Percentiles rank a stretch among this genome's conserved stretches.
Evolutionary conservation across 2,113 vertebrate genomes (phyloP).

Genomic region (Nanorana parkeri): DNA sequence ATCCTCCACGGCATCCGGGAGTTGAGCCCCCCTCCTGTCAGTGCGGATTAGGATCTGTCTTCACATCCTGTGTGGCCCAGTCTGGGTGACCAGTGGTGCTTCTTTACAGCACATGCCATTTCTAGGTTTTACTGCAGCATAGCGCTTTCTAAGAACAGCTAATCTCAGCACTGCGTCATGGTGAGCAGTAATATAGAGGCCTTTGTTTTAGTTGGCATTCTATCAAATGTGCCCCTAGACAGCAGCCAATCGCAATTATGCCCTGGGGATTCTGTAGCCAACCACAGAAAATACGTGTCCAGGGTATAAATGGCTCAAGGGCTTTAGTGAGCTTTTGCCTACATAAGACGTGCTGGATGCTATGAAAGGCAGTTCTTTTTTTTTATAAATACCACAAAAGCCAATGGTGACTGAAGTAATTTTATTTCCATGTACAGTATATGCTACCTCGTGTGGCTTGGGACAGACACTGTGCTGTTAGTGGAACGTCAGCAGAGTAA

Average conservation of each 20-base stretch:
- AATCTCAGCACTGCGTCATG: slow-evolving; percentile 56
- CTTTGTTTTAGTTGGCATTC: slow-evolving; percentile 30
- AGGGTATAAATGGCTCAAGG: slow-evolving; percentile 4
- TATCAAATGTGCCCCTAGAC: slow-evolving; percentile 3
- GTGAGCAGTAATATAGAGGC: slow-evolving; percentile 58
- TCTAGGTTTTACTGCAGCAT: slow-evolving; percentile 1
- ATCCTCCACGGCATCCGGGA: slow-evolving; percentile 95
- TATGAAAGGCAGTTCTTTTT: background rate
- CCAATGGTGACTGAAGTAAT: slow-evolving; percentile 14
- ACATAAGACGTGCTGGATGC: background rate
- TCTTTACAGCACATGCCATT: background rate
- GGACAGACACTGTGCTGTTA: background rate
- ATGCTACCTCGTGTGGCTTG: slow-evolving; percentile 52
- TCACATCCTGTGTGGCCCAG: slow-evolving; percentile 71
- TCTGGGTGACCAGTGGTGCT: slow-evolving; percentile 60
- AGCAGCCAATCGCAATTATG: slow-evolving; percentile 29
- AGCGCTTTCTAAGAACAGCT: slow-evolving; percentile 43
- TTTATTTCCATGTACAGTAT: slow-evolving; percentile 9
- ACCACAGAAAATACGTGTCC: background rate
- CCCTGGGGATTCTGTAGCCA: background rate
- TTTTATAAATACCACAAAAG: slow-evolving; percentile 4
- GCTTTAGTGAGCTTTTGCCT: background rate
- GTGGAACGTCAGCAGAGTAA: background rate
- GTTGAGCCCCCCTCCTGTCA: slow-evolving; percentile 84
- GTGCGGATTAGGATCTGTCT: slow-evolving; percentile 80